Percentiles rank a stretch among this genome's conserved stretches.
These are phyloP conservation scores for Cheilinus undulatus DNA, from an alignment of 2,113 vertebrate genomes.

Conservation along the genomic window DNA sequence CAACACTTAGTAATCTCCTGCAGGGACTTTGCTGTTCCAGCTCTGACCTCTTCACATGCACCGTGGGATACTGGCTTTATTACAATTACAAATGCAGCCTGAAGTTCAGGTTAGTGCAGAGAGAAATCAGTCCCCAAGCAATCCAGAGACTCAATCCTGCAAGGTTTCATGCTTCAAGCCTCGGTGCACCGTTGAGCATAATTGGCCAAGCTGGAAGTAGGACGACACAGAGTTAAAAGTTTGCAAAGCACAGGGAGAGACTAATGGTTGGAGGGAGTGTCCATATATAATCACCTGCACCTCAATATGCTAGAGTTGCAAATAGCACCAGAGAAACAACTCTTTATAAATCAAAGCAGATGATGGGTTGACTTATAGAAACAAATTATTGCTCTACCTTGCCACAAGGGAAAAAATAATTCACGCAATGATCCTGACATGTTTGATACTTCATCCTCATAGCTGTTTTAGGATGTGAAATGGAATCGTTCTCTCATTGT, in stretches of 20 bases:
- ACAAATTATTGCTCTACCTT: no score
- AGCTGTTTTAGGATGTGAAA: no score
- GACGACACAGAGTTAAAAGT: conserved; percentile 13
- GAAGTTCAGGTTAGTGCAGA: conserved; percentile 18
- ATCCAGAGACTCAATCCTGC: conserved; percentile 25
- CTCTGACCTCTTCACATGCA: conserved; percentile 49
- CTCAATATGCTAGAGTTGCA: neutral
- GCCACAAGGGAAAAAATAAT: no score
- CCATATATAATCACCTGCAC: conserved; percentile 15
- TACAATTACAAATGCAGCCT: conserved; percentile 57
- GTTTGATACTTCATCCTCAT: no score
- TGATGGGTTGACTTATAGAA: no score
- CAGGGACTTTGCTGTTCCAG: conserved; percentile 30
- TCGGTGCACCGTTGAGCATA: conserved; percentile 37
- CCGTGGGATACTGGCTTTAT: conserved; percentile 39
- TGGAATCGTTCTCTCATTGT: no score
- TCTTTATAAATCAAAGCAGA: no score
- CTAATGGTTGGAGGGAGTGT: conserved; percentile 12
- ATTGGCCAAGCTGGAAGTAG: conserved; percentile 38
- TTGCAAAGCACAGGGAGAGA: conserved; percentile 19
- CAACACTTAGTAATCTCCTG: conserved; percentile 25
- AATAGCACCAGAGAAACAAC: no score
- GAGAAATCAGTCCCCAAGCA: conserved; percentile 15
- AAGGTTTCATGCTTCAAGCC: conserved; percentile 28
- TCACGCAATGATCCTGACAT: no score